phyloP scores from a whole-genome alignment of 2,888 invertebrate species.

The Chrysomela aeneicollis region DNA sequence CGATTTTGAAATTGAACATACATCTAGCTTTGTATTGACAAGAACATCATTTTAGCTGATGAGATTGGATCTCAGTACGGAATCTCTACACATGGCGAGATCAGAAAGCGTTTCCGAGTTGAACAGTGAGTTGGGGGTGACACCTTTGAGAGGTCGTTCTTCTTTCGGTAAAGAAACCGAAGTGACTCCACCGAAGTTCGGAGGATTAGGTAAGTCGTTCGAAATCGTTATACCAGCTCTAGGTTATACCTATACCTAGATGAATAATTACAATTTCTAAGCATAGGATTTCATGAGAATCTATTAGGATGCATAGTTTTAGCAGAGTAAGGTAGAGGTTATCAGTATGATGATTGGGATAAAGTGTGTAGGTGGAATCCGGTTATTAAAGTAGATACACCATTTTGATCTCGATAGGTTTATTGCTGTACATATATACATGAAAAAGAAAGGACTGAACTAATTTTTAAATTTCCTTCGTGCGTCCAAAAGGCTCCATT shows the following conservation, averaged over 20 bases:
- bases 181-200: slow-evolving; percentile 73
- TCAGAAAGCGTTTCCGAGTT: slow-evolving; percentile 87
- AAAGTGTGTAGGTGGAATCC: not conserved
- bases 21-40: too few species aligned
- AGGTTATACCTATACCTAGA: slow-evolving; percentile 9
- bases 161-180: slow-evolving; percentile 63
- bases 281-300: not conserved
- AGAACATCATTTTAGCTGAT: slow-evolving; percentile 75
- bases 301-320: not conserved
- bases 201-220: slow-evolving; percentile 78
- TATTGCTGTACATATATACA: not conserved
- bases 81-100: slow-evolving; percentile 78
- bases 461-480: slow-evolving; percentile 63
- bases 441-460: slow-evolving; percentile 38
- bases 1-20: too few species aligned
- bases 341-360: not conserved
- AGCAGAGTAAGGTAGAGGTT: not conserved
- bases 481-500: slow-evolving; percentile 84
- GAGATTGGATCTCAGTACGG: slow-evolving; percentile 82
- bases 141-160: slow-evolving; percentile 54
- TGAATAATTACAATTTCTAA: not conserved
- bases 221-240: not conserved
- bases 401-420: not conserved
- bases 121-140: slow-evolving; percentile 67
- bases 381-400: not conserved